These are phyloP conservation scores for Bilobella aurantiaca DNA, from an alignment of 1,140 invertebrate genomes.

Conservation along the genomic window DNA sequence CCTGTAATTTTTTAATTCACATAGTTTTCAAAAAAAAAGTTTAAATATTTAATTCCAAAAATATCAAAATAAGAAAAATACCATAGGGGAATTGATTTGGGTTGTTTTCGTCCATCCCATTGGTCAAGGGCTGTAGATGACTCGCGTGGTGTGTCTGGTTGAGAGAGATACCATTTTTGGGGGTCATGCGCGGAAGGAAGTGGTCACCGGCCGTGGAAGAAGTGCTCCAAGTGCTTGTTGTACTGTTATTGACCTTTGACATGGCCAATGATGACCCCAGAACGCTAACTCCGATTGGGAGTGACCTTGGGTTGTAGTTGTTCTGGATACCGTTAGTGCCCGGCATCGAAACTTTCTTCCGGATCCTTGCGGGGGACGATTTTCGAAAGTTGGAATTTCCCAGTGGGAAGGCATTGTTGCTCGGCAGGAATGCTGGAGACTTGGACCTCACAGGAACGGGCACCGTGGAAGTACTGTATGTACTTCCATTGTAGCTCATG, in stretches of 20 bases:
- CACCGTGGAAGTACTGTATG: not conserved
- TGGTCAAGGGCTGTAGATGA: too few species aligned
- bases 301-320: conserved; percentile 7
- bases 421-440: not conserved
- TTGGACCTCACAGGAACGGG: not conserved
- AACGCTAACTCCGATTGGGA: conserved; percentile 8
- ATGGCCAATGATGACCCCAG: conserved; percentile 28
- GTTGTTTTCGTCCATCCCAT: too few species aligned
- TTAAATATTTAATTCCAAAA: too few species aligned
- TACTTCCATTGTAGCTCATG: not conserved
- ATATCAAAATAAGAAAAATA: too few species aligned
- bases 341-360: conserved; percentile 8
- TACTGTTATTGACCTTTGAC: not conserved
- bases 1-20: not conserved
- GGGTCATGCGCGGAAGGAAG: conserved; percentile 29
- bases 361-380: conserved; percentile 16
- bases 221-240: not conserved
- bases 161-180: conserved; percentile 12
- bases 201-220: conserved; percentile 14
- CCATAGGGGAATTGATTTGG: too few species aligned
- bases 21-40: too few species aligned
- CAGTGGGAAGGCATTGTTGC: not conserved
- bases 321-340: not conserved
- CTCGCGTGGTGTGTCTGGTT: too few species aligned
- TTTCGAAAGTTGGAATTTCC: conserved; percentile 12